Conservation (phyloP, 1,140 invertebrate species). For the Battus philenor region DNA sequence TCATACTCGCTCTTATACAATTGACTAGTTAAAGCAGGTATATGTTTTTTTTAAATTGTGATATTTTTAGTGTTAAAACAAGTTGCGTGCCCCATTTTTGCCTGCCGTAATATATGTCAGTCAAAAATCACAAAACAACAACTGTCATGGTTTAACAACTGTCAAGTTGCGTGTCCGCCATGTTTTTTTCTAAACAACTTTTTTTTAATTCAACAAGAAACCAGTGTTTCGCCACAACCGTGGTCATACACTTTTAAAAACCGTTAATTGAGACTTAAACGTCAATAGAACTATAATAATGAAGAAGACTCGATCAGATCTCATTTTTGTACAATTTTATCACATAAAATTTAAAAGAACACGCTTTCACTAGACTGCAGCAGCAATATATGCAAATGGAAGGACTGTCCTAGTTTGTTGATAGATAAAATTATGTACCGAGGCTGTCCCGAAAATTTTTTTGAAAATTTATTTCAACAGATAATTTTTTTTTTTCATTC, state of each 20-base stretch:
- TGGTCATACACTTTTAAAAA: constrained; percentile 18
- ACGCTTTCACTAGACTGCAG: constrained; percentile 31
- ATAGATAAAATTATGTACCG: constrained; percentile 31
- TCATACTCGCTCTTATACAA: too few relatives aligned
- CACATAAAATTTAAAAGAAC: constrained; percentile 62
- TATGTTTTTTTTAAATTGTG: too few relatives aligned
- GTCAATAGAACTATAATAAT: constrained; percentile 51
- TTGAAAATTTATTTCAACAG: too few relatives aligned
- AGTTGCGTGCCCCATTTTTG: constrained; percentile 4
- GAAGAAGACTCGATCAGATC: constrained; percentile 56
- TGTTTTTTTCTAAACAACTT: constrained; percentile 19
- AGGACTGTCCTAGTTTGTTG: constrained; percentile 14
- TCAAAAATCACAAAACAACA: constrained; percentile 3
- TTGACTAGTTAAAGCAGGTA: too few relatives aligned
- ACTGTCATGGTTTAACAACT: constrained; percentile 34
- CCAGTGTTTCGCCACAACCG: not conserved
- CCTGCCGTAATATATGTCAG: not conserved
- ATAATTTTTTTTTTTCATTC: not conserved
- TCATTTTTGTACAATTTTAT: constrained; percentile 64
- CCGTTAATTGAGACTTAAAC: constrained; percentile 42
- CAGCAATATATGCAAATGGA: constrained; percentile 25
- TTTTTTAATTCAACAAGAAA: constrained; percentile 35
- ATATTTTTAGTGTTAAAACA: not conserved
- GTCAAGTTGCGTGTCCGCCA: constrained; percentile 24
- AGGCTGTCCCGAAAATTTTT: too few relatives aligned